Evolutionary conservation across 2,888 invertebrate species (phyloP).

Genomic region (Sylvicola cinctus): DNA sequence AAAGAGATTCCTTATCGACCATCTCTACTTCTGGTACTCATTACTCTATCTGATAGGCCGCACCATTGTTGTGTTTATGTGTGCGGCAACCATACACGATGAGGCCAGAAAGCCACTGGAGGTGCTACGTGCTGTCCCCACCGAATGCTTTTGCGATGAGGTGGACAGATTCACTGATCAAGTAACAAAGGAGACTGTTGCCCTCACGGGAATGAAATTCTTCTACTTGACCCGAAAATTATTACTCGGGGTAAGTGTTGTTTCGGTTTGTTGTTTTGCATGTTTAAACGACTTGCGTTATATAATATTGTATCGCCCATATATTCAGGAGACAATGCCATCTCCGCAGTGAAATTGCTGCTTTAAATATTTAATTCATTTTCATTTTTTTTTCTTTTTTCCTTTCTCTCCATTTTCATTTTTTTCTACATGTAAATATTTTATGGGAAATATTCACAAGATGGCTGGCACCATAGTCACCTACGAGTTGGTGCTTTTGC

Average conservation of each 20-base stretch:
- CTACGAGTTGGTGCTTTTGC: no score
- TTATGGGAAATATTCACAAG: no score
- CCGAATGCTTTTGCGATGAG: neutral
- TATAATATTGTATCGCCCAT: no score
- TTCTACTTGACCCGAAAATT: constrained; percentile 3
- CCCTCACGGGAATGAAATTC: constrained; percentile 3
- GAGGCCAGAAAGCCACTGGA: neutral
- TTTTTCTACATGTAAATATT: no score
- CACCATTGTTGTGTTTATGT: neutral
- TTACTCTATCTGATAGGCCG: neutral
- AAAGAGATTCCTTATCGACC: no score
- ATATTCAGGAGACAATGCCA: no score
- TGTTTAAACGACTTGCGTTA: no score
- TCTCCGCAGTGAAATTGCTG: no score
- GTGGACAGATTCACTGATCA: constrained; percentile 2
- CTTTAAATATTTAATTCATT: no score
- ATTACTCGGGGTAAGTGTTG: neutral
- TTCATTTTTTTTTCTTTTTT: no score
- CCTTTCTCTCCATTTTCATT: no score
- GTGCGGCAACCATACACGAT: constrained; percentile 1
- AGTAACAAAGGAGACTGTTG: constrained; percentile 1
- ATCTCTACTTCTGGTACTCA: constrained; percentile 5
- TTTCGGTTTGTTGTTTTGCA: no score
- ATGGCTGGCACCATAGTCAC: constrained; percentile 39
- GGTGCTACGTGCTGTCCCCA: neutral